A percentile compares a stretch with the other conserved stretches of the same genome.
Conservation (phyloP, 2,888 invertebrate genomes). For the Lycia hirtaria region DNA sequence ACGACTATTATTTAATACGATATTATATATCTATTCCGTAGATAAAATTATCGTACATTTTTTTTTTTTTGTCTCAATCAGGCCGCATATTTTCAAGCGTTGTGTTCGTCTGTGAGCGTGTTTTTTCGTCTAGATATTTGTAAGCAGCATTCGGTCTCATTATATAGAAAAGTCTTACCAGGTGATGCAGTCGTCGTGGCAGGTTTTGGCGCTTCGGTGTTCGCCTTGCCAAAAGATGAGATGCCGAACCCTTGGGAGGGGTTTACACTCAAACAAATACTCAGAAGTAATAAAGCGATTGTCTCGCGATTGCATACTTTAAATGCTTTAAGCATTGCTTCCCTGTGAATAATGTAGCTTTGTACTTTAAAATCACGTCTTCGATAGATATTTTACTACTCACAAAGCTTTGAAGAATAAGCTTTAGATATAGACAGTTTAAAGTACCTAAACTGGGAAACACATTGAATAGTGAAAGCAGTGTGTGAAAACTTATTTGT, state of each 20-base stretch:
- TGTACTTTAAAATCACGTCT: neutral
- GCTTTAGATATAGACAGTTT: neutral
- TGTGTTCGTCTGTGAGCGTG: slow-evolving; percentile 20
- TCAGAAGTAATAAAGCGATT: slow-evolving; percentile 44
- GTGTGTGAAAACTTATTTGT: slow-evolving; percentile 25
- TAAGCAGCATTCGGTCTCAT: slow-evolving; percentile 41
- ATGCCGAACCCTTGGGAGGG: slow-evolving; percentile 66
- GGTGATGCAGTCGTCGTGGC: slow-evolving; percentile 68
- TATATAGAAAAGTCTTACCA: slow-evolving; percentile 69
- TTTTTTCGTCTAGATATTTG: slow-evolving; percentile 6
- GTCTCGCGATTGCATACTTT: slow-evolving; percentile 41
- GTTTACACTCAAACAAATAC: slow-evolving; percentile 56
- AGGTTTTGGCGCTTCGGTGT: slow-evolving; percentile 73
- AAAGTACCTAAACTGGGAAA: neutral
- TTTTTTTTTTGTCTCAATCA: neutral
- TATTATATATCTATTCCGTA: neutral
- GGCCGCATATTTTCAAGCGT: slow-evolving; percentile 14
- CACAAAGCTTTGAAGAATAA: too few relatives aligned
- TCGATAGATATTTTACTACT: too few relatives aligned
- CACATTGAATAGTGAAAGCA: slow-evolving; percentile 27
- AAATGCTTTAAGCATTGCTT: slow-evolving; percentile 38
- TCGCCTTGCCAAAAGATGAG: slow-evolving; percentile 76
- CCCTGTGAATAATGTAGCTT: neutral
- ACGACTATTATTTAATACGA: neutral
- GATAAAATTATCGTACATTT: neutral